Percentiles rank a stretch among this genome's conserved stretches.
phyloP scores from a whole-genome alignment of 2,113 vertebrate genomes.

The Perognathus longimembris region DNA sequence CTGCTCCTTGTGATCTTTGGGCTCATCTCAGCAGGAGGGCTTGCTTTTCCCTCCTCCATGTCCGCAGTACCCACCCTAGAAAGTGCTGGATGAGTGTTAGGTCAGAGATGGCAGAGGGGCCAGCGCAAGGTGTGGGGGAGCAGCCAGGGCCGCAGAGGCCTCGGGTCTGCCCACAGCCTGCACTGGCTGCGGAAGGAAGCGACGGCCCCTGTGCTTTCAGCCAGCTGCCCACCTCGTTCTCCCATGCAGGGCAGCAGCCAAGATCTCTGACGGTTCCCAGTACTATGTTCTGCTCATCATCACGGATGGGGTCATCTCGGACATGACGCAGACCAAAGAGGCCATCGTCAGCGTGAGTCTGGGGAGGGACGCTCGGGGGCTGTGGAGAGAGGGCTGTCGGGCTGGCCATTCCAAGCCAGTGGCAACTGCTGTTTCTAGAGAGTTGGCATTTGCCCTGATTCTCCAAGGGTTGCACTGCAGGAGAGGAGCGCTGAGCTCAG shows the following conservation, averaged over 20 bases:
- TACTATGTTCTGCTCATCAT: constrained; percentile 98
- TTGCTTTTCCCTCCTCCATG: neutral
- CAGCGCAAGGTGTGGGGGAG: neutral
- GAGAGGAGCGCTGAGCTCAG: neutral
- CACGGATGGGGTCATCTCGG: constrained; percentile 98
- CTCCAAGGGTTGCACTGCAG: neutral
- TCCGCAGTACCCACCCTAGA: neutral
- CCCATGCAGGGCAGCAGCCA: constrained; percentile 89
- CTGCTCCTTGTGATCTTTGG: neutral
- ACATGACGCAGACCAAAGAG: constrained; percentile 99
- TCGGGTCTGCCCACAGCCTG: neutral
- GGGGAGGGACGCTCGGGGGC: neutral
- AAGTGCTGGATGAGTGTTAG: neutral
- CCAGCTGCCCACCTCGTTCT: constrained; percentile 35
- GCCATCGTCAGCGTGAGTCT: constrained; percentile 96
- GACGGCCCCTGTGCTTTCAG: neutral
- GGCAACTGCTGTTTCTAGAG: neutral
- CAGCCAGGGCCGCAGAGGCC: constrained; percentile 5
- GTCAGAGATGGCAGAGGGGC: neutral
- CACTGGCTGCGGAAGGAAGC: neutral
- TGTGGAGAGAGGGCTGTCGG: neutral
- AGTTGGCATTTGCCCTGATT: neutral
- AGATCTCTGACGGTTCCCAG: constrained; percentile 96
- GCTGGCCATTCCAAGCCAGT: neutral
- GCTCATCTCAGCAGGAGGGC: neutral